Conservation (phyloP, 1,140 invertebrate genomes). For the Macrostomum lignano region DNA sequence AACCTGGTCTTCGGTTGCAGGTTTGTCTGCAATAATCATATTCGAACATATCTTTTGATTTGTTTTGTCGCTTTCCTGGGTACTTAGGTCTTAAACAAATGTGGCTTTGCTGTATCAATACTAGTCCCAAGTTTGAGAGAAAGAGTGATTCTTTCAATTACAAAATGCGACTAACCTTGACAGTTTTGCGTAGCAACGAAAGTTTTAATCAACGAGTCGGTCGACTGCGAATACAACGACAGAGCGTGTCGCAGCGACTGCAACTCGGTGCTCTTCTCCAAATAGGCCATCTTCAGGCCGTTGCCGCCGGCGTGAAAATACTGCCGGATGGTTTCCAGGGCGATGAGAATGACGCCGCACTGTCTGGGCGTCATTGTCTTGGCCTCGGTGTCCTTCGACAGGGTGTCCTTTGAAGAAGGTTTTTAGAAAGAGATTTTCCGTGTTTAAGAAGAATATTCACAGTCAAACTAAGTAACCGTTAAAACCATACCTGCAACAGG, state of each 20-base stretch:
- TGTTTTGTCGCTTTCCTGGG: too few species aligned
- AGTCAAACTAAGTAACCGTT: too few species aligned
- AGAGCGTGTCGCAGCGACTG: constrained; percentile 85
- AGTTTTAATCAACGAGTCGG: constrained; percentile 90
- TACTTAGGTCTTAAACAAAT: too few species aligned
- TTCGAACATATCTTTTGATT: too few species aligned
- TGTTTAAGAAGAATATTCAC: too few species aligned
- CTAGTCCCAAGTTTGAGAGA: not conserved
- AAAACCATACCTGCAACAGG: too few species aligned
- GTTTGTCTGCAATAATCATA: constrained; percentile 24
- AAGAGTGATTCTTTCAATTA: constrained; percentile 1
- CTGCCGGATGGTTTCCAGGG: constrained; percentile 85
- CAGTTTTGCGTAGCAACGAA: constrained; percentile 82
- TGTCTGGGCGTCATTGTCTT: constrained; percentile 98
- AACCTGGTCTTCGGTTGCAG: constrained; percentile 52
- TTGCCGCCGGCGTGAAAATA: constrained; percentile 96
- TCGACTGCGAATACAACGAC: constrained; percentile 93
- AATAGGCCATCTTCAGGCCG: constrained; percentile 93
- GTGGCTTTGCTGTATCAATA: not conserved
- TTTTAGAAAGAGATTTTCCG: too few species aligned
- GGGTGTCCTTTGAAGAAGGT: too few species aligned
- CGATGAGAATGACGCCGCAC: constrained; percentile 79
- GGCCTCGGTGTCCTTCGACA: too few species aligned
- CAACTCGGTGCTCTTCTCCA: constrained; percentile 84
- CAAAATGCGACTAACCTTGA: constrained; percentile 46